phyloP scores from a whole-genome alignment of 2,113 vertebrate genomes.

The Coreoperca whiteheadi region DNA sequence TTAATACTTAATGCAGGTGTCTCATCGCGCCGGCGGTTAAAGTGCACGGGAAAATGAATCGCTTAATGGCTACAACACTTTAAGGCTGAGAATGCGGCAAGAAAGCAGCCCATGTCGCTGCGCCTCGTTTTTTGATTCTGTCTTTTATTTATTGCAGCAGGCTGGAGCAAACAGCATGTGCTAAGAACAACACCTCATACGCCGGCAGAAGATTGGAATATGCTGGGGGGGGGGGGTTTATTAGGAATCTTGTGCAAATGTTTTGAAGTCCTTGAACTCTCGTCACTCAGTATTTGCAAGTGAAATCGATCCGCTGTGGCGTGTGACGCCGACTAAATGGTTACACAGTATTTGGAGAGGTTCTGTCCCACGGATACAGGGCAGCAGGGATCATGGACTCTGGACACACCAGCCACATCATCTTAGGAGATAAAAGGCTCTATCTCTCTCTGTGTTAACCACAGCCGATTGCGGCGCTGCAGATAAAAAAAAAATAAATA shows the following conservation, averaged over 20 bases:
- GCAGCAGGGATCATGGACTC: slow-evolving; percentile 12
- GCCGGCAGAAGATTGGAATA: background rate
- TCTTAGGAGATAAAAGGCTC: slow-evolving; percentile 17
- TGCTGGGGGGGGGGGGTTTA: too few relatives aligned
- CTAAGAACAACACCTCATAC: background rate
- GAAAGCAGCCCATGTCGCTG: background rate
- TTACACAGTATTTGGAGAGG: background rate
- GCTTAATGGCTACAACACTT: slow-evolving; percentile 11
- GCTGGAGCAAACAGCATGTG: background rate
- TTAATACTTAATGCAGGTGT: slow-evolving; percentile 66
- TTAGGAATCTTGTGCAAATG: slow-evolving; percentile 1
- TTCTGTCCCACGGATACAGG: background rate
- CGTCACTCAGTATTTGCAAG: background rate
- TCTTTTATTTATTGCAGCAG: background rate
- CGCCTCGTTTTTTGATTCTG: background rate
- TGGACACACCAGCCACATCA: slow-evolving; percentile 43
- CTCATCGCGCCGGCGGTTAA: slow-evolving; percentile 18
- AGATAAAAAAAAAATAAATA: background rate
- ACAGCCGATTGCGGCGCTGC: background rate
- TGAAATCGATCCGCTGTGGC: background rate
- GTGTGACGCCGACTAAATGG: background rate
- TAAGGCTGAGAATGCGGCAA: background rate
- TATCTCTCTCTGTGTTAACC: background rate
- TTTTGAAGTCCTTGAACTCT: slow-evolving; percentile 22
- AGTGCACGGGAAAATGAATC: slow-evolving; percentile 19